Evolutionary conservation across 2,113 vertebrate species (phyloP).

Genomic region (Mobula birostris): DNA sequence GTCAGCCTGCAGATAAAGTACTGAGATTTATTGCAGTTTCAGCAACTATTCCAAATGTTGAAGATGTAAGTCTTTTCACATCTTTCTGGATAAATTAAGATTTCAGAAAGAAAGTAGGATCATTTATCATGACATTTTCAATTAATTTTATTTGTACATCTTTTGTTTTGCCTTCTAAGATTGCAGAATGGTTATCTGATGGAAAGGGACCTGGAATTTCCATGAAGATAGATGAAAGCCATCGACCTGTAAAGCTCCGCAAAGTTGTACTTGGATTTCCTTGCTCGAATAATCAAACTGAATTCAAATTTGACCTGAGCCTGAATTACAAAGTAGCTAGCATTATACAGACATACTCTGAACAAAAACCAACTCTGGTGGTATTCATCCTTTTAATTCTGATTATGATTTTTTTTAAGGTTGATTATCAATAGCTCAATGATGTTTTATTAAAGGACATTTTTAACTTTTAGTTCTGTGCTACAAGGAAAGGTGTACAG

Average conservation of each 20-base stretch:
- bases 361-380: constrained; percentile 87
- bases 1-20: constrained; percentile 51
- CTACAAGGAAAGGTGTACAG: constrained; percentile 92
- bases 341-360: constrained; percentile 86
- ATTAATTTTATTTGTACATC: constrained; percentile 39
- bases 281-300: constrained; percentile 71
- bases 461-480: constrained; percentile 79
- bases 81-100: not conserved
- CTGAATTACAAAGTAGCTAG: constrained; percentile 90
- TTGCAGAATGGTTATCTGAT: constrained; percentile 91
- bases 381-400: constrained; percentile 53
- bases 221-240: constrained; percentile 83
- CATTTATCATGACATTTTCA: not conserved
- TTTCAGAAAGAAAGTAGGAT: not conserved
- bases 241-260: constrained; percentile 86
- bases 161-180: constrained; percentile 60
- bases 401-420: constrained; percentile 39
- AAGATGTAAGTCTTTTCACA: constrained; percentile 67
- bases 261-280: constrained; percentile 93
- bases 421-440: not conserved
- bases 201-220: constrained; percentile 67
- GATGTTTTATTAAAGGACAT: constrained; percentile 16
- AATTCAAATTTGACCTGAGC: constrained; percentile 91
- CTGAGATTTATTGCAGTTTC: constrained; percentile 91
- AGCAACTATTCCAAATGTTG: constrained; percentile 88